Base-by-base conservation (phyloP, 2,888 invertebrate species). In the Drosophila buzzatii region DNA sequence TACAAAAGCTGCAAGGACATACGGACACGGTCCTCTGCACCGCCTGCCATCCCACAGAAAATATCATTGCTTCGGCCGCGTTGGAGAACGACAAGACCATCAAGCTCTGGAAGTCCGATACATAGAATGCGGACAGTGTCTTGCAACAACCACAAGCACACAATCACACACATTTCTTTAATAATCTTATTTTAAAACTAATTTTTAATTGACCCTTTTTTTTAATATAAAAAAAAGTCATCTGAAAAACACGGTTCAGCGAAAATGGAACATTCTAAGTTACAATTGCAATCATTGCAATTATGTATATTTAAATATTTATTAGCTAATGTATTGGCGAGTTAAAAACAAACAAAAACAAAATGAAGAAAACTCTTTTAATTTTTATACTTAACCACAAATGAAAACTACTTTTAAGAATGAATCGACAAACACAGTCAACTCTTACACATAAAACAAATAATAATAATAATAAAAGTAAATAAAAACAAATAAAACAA, bases 11-110 rank as follows among this genome's bases (percentile, higher is more conserved):
- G 73, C 97, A 97, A 88, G 99, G 99, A 0, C 99, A 99, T 92
- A 98, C 98, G 79, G 99, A 99, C 96, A 95, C 94, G 4, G 99
- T 99, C 12, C 94, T 99, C 31, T 99, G 99, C 92, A 99, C 99
- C 27, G 99, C 99, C 5, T 99, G 99, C 93, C 99, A 99, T 93
- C 99, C 99, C 68, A 98, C 98, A 53, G 98, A 99, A 93, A 99
- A 99, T 93, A 99, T 99, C 76, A 99, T 99, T 84, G 99, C 99
- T 4, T 99, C 99, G 0, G 99, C 99, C 49, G 99, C 99, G 31
- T 95, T 99, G 81, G 99, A 99, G 94, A 98, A 98, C 92, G 99
- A 99, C 93, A 99, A 99, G 94, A 99, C 99, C 69, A 99, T 99
- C 92, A 99, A 99, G 94, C 94, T 99, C 76, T 99, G 99, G 99